Evolutionary conservation across 2,888 invertebrate species (phyloP), one percentile per base, ranked within the genome.

Genomic region (Dendrolimus pini): DNA sequence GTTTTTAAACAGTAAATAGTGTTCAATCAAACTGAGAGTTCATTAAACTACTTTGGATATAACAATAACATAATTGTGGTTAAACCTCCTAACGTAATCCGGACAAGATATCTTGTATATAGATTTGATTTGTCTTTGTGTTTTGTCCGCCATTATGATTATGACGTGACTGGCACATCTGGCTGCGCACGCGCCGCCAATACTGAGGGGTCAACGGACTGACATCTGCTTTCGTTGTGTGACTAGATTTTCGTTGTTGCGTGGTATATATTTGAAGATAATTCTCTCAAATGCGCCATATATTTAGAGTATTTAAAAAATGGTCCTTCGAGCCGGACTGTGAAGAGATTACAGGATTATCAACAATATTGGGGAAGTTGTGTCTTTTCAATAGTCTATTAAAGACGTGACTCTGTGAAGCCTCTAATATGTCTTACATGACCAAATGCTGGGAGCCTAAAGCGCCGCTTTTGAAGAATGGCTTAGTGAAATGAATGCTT

Each of bases 41-140:
- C 85, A 87, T 86, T 85, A 86, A 82, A 71, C 73, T 73, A 68
- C 72, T 70, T 74, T 73, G 74, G 72, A 71, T 78, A 47, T 78
- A 83, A 84, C 85, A 83, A 85, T 78, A 82, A 80, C 75, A 75
- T 81, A 85, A 85, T 87, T 85, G 85, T 86, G 75, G 82, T 84
- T 82, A 78, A 81, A 85, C 82, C 76, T 83, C 80, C 86, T 89
- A 83, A 83, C 77, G 82, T 87, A 88, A 88, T 89, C 87, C 87
- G 70, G 65, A 61, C 68, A 73, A 89, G 83, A 86, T 88, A 88
- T 88, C 87, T 87, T 66, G 52, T 66, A 81, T 85, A 86, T 66
- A 81, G 85, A 86, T 88, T 85, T 76, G 79, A 77, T 80, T 81
- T 78, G 70, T 76, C 83, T 85, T 86, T 86, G 85, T 85, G 76